Percentiles rank a stretch among this genome's conserved stretches.
These are phyloP conservation scores for Neolamprologus kungweensis DNA, from an alignment of 2,113 vertebrate genomes.

Conservation along the genomic window DNA sequence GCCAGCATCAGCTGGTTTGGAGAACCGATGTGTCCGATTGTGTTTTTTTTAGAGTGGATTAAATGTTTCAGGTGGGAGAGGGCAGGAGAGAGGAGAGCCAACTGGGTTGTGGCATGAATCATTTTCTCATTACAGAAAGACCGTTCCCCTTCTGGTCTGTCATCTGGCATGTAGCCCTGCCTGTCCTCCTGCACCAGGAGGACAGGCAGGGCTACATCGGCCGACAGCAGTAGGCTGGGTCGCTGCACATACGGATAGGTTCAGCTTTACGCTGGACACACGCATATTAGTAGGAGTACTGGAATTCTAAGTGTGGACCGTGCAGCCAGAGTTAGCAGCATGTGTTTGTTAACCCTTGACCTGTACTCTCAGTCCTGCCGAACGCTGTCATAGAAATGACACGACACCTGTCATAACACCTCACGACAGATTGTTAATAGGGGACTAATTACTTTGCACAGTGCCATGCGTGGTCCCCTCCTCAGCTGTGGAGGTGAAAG, in stretches of 20 bases:
- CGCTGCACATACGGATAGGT: background rate
- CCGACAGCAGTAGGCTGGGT: constrained; percentile 10
- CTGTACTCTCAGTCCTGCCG: constrained; percentile 14
- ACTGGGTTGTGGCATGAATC: constrained; percentile 32
- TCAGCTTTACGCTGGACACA: background rate
- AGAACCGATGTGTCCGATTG: constrained; percentile 20
- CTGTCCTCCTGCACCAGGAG: background rate
- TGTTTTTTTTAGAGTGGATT: constrained; percentile 14
- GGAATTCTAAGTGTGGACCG: constrained; percentile 20
- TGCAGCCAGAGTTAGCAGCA: constrained; percentile 47
- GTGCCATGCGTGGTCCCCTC: background rate
- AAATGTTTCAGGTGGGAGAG: constrained; percentile 62
- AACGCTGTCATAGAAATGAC: constrained; percentile 46
- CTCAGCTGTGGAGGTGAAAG: constrained; percentile 13
- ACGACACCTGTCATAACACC: constrained; percentile 69
- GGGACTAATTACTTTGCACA: constrained; percentile 56
- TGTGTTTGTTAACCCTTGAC: constrained; percentile 64
- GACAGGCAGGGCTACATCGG: background rate
- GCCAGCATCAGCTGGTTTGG: constrained; percentile 33
- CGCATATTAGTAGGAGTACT: background rate
- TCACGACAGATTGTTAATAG: constrained; percentile 38
- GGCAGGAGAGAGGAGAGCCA: constrained; percentile 18
- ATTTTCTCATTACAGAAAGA: constrained; percentile 58
- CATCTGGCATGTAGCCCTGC: constrained; percentile 28
- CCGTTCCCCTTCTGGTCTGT: constrained; percentile 12